Conservation (phyloP, 2,113 vertebrate species). For the Gadus chalcogrammus region DNA sequence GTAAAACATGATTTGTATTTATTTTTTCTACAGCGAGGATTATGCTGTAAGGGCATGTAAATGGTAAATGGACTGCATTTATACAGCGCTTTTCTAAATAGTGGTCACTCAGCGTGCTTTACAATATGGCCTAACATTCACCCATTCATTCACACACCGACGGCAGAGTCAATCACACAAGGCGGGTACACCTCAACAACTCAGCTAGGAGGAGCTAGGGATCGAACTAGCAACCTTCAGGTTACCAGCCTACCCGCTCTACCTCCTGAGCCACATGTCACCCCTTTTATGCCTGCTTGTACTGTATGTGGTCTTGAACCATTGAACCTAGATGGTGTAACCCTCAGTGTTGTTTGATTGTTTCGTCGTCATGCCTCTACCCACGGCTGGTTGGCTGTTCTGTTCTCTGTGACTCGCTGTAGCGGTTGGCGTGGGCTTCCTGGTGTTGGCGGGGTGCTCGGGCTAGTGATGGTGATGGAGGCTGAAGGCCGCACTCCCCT, state of each 20-base stretch:
- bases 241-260: too few species aligned
- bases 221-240: too few species aligned
- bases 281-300: too few species aligned
- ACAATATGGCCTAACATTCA: too few species aligned
- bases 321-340: background rate
- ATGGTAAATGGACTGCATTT: too few species aligned
- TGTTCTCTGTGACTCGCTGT: background rate
- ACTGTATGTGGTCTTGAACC: background rate
- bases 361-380: background rate
- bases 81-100: too few species aligned
- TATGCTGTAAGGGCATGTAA: background rate
- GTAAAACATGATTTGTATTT: background rate
- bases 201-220: too few species aligned
- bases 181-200: too few species aligned
- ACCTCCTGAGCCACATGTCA: too few species aligned
- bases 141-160: too few species aligned
- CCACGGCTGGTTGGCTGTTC: background rate
- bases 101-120: too few species aligned
- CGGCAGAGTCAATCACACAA: too few species aligned
- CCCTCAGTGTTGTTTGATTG: background rate
- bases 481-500: slow-evolving; percentile 31
- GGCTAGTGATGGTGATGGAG: slow-evolving; percentile 14
- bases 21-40: background rate
- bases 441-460: background rate
- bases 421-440: background rate